Percentiles rank a stretch among this genome's conserved stretches.
phyloP scores from a whole-genome alignment of 2,797 vertebrate genomes.

The Garrulus glandarius region DNA sequence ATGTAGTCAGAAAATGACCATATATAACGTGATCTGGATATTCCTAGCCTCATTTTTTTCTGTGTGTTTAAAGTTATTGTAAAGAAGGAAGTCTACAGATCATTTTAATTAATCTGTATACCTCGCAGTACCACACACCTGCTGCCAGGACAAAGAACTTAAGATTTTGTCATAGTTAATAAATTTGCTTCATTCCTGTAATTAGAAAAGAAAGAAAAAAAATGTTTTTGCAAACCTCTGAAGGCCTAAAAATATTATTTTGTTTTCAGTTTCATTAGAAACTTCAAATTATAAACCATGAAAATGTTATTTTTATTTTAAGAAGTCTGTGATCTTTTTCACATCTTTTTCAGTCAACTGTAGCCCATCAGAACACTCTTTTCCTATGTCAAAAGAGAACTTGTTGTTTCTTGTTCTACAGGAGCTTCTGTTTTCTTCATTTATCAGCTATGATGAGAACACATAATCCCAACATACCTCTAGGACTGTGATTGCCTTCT shows the following conservation, averaged over 20 bases:
- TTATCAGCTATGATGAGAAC: background rate
- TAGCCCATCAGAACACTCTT: background rate
- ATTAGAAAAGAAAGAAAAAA: background rate
- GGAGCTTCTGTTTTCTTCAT: background rate
- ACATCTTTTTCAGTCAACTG: background rate
- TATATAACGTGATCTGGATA: background rate
- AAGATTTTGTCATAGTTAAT: background rate
- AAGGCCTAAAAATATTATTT: background rate
- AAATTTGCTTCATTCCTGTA: background rate
- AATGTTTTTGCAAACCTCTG: background rate
- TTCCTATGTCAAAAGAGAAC: background rate
- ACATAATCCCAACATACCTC: background rate
- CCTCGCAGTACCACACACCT: background rate
- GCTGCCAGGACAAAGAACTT: background rate
- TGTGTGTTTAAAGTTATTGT: background rate
- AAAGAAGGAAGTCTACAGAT: background rate
- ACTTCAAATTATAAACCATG: background rate
- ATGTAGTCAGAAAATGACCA: background rate
- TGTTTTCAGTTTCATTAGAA: background rate
- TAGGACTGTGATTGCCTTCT: background rate
- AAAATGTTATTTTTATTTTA: background rate
- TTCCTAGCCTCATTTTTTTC: background rate
- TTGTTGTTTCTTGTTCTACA: background rate
- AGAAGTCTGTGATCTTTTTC: background rate
- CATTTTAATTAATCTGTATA: background rate